phyloP scores from a whole-genome alignment of 2,888 invertebrate genomes.

The Syrphus vitripennis region DNA sequence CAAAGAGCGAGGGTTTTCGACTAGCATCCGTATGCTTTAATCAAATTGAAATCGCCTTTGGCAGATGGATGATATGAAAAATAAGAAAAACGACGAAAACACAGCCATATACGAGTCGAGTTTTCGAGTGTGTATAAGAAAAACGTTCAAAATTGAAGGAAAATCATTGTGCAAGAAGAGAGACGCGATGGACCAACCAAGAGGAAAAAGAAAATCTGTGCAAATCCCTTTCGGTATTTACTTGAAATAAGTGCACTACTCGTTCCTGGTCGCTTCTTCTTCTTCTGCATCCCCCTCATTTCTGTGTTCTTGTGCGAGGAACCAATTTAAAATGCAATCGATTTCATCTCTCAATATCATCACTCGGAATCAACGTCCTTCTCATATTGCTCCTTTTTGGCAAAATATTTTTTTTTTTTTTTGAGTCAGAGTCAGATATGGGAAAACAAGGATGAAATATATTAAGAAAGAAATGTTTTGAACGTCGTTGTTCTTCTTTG shows the following conservation, averaged over 20 bases:
- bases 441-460: constrained; percentile 15
- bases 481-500: neutral
- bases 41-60: constrained; percentile 62
- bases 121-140: neutral
- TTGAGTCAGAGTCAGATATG: neutral
- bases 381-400: constrained; percentile 21
- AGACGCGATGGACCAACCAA: neutral
- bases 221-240: constrained; percentile 60
- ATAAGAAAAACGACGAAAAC: constrained; percentile 19
- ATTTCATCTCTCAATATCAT: constrained; percentile 69
- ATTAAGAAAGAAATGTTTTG: constrained; percentile 15
- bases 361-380: constrained; percentile 29
- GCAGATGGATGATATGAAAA: constrained; percentile 46
- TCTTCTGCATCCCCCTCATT: neutral
- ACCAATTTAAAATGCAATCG: constrained; percentile 72
- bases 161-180: neutral
- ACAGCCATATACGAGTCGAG: too few relatives aligned
- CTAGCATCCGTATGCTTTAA: constrained; percentile 40
- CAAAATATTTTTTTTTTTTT: neutral
- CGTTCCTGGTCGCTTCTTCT: neutral
- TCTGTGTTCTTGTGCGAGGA: constrained; percentile 44
- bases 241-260: constrained; percentile 54
- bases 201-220: constrained; percentile 34
- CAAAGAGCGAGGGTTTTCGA: neutral
- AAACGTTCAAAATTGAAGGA: constrained; percentile 36